These are phyloP conservation scores for Drosophila navojoa DNA, from an alignment of 1,140 invertebrate species.

Conservation along the genomic window DNA sequence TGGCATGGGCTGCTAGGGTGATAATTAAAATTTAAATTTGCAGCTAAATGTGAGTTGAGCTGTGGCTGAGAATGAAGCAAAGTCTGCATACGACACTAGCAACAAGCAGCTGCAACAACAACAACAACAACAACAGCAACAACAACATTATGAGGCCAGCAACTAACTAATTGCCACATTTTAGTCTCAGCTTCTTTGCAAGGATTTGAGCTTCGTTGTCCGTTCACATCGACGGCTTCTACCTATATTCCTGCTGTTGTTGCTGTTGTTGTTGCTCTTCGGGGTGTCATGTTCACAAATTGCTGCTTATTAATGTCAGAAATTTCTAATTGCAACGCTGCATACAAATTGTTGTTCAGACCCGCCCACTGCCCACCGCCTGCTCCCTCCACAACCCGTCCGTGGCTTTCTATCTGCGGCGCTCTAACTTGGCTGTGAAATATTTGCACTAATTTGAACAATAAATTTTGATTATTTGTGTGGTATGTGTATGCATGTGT, in stretches of 20 bases:
- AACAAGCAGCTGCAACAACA: neutral
- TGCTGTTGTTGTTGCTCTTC: slow-evolving; percentile 10
- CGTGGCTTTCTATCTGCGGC: neutral
- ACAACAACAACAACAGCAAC: neutral
- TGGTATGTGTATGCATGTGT: slow-evolving; percentile 2
- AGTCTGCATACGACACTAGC: neutral
- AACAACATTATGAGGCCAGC: neutral
- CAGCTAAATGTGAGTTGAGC: slow-evolving; percentile 6
- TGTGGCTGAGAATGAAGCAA: neutral
- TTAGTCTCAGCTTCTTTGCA: slow-evolving; percentile 41
- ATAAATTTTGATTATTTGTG: slow-evolving; percentile 79
- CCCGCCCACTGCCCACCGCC: slow-evolving; percentile 6
- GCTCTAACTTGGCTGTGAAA: slow-evolving; percentile 55
- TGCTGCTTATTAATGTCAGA: slow-evolving; percentile 80
- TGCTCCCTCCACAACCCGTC: no score
- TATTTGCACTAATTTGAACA: slow-evolving; percentile 76
- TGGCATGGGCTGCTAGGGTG: slow-evolving; percentile 22
- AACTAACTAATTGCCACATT: slow-evolving; percentile 45
- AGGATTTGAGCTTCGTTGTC: slow-evolving; percentile 16
- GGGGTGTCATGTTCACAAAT: slow-evolving; percentile 74
- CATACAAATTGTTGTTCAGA: slow-evolving; percentile 64
- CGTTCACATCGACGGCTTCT: slow-evolving; percentile 6
- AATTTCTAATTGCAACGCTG: slow-evolving; percentile 79
- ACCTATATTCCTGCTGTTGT: neutral
- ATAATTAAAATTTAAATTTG: slow-evolving; percentile 31